These are phyloP conservation scores for Herminia tarsipennalis DNA, from an alignment of 2,888 invertebrate species.

Conservation along the genomic window DNA sequence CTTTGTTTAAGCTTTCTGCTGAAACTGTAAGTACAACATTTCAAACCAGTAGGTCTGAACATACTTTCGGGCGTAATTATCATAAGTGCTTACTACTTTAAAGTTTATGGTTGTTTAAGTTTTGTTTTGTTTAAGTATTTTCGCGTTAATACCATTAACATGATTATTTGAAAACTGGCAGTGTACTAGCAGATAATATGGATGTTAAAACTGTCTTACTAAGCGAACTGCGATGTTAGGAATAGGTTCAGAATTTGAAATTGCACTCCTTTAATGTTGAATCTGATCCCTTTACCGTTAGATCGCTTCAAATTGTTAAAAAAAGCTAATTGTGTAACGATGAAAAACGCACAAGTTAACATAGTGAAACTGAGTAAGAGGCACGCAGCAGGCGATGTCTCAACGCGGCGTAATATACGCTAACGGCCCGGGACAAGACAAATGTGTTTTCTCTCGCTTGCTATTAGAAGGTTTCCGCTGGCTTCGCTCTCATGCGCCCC, in stretches of 20 bases:
- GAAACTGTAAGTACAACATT: slow-evolving; percentile 37
- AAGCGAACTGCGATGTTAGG: too few species aligned
- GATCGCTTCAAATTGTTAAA: too few species aligned
- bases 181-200: too few species aligned
- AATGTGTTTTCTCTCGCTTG: slow-evolving; percentile 83
- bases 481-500: slow-evolving; percentile 55
- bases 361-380: slow-evolving; percentile 66
- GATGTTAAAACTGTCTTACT: too few species aligned
- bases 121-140: neutral
- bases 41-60: slow-evolving; percentile 24
- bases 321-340: slow-evolving; percentile 53
- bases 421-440: slow-evolving; percentile 84
- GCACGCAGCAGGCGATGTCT: slow-evolving; percentile 76
- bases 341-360: slow-evolving; percentile 58
- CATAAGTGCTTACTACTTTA: slow-evolving; percentile 10
- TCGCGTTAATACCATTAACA: too few species aligned
- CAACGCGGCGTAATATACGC: slow-evolving; percentile 79
- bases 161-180: too few species aligned
- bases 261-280: too few species aligned
- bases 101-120: neutral
- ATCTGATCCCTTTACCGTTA: too few species aligned
- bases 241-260: too few species aligned
- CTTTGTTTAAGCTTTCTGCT: slow-evolving; percentile 44
- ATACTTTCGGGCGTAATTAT: slow-evolving; percentile 24
- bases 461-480: slow-evolving; percentile 70